Conservation (phyloP, 1,140 invertebrate species). For the Drosophila lini region DNA sequence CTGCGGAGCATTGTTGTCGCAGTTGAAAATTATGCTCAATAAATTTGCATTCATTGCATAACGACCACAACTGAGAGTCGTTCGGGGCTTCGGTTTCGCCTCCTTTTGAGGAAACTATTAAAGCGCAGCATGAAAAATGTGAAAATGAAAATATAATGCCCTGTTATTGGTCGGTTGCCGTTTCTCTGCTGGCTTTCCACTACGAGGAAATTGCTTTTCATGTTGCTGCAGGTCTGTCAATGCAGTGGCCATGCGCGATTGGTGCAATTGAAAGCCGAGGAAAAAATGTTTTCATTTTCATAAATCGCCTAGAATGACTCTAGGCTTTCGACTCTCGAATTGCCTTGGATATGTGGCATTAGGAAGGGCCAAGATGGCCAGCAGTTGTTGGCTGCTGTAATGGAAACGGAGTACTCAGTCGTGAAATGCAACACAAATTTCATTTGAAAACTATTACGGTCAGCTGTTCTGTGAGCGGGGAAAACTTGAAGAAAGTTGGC, state of each 20-base stretch:
- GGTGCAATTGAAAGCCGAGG: slow-evolving; percentile 62
- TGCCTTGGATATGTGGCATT: slow-evolving; percentile 21
- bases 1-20: slow-evolving; percentile 37
- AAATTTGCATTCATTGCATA: slow-evolving; percentile 69
- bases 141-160: slow-evolving; percentile 74
- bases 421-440: slow-evolving; percentile 23
- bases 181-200: slow-evolving; percentile 9
- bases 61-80: slow-evolving; percentile 57
- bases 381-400: slow-evolving; percentile 11
- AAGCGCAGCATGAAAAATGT: slow-evolving; percentile 69
- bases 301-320: slow-evolving; percentile 43
- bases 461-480: slow-evolving; percentile 4
- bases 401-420: slow-evolving; percentile 3
- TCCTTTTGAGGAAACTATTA: slow-evolving; percentile 73
- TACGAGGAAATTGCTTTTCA: slow-evolving; percentile 61
- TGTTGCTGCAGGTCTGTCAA: slow-evolving; percentile 55
- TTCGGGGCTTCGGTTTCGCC: slow-evolving; percentile 21
- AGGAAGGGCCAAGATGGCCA: background rate
- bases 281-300: slow-evolving; percentile 68
- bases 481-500: background rate
- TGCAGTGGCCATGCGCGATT: slow-evolving; percentile 28
- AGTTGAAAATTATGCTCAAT: slow-evolving; percentile 58
- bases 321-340: background rate
- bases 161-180: slow-evolving; percentile 43
- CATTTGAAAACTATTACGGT: slow-evolving; percentile 13